Evolutionary conservation across 2,797 vertebrate genomes (phyloP).

Genomic region (Chromis chromis): DNA sequence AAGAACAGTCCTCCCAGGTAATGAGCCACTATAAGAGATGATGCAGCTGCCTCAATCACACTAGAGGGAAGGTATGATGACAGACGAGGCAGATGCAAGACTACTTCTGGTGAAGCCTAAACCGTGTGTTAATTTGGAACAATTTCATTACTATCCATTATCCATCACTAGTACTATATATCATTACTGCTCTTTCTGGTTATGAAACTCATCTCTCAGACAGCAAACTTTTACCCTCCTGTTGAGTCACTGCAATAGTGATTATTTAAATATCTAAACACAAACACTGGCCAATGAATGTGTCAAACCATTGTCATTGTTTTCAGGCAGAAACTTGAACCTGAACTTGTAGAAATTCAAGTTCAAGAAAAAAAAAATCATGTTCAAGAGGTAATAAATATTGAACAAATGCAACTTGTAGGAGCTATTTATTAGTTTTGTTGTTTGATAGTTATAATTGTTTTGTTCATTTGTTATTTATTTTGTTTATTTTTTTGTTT

Average conservation of each 20-base stretch:
- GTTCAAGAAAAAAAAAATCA: too few species aligned
- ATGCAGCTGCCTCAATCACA: slow-evolving; percentile 41
- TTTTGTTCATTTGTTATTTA: too few species aligned
- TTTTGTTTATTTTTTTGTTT: too few species aligned
- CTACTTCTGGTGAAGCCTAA: slow-evolving; percentile 26
- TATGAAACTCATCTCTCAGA: slow-evolving; percentile 50
- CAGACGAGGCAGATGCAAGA: slow-evolving; percentile 39
- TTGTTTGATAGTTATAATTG: too few species aligned
- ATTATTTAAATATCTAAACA: slow-evolving; percentile 7
- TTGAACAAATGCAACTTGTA: slow-evolving; percentile 15
- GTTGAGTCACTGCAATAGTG: not conserved
- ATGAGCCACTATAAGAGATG: slow-evolving; percentile 44
- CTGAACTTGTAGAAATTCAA: too few species aligned
- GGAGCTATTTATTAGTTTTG: too few species aligned
- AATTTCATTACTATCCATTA: not conserved
- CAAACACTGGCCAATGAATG: slow-evolving; percentile 16
- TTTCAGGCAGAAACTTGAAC: too few species aligned
- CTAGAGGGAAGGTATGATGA: slow-evolving; percentile 32
- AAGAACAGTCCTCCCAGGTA: slow-evolving; percentile 38
- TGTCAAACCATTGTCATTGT: too few species aligned
- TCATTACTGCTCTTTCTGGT: slow-evolving; percentile 23
- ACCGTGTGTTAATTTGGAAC: slow-evolving; percentile 32
- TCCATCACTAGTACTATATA: slow-evolving; percentile 16
- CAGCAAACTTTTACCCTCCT: slow-evolving; percentile 11
- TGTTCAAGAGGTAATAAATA: slow-evolving; percentile 11